Conservation (phyloP, 2,797 vertebrate genomes). For the Glyptemys insculpta region DNA sequence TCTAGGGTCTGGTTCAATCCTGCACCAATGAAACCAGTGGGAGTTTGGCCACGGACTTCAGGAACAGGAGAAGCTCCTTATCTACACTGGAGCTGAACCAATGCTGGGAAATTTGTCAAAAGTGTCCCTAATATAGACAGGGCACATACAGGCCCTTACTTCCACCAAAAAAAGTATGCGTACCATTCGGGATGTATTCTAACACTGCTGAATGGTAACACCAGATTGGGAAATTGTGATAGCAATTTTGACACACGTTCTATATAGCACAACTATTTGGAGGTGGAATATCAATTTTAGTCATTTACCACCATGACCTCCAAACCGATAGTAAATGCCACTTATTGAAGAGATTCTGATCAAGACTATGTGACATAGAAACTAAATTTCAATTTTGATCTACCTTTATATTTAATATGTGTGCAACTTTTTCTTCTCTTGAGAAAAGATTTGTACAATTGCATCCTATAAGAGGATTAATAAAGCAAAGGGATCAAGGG, state of each 20-base stretch:
- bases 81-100: not conserved
- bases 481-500: too few relatives aligned
- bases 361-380: too few relatives aligned
- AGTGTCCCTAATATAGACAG: not conserved
- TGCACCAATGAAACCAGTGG: too few relatives aligned
- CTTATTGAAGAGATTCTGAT: not conserved
- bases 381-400: too few relatives aligned
- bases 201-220: not conserved
- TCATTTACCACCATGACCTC: not conserved
- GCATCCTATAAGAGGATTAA: too few relatives aligned
- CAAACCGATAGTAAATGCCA: rapidly evolving
- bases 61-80: not conserved
- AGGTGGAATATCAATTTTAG: not conserved
- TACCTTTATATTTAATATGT: too few relatives aligned
- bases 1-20: not conserved
- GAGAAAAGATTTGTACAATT: too few relatives aligned
- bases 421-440: too few relatives aligned
- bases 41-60: not conserved
- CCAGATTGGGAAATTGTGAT: not conserved
- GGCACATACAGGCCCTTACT: not conserved
- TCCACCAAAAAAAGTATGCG: not conserved
- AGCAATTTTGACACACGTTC: not conserved
- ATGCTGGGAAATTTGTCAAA: not conserved
- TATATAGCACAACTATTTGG: too few relatives aligned
- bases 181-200: not conserved